These are phyloP conservation scores for Sebastes alutus DNA, from an alignment of 2,797 vertebrate species.

Conservation along the genomic window DNA sequence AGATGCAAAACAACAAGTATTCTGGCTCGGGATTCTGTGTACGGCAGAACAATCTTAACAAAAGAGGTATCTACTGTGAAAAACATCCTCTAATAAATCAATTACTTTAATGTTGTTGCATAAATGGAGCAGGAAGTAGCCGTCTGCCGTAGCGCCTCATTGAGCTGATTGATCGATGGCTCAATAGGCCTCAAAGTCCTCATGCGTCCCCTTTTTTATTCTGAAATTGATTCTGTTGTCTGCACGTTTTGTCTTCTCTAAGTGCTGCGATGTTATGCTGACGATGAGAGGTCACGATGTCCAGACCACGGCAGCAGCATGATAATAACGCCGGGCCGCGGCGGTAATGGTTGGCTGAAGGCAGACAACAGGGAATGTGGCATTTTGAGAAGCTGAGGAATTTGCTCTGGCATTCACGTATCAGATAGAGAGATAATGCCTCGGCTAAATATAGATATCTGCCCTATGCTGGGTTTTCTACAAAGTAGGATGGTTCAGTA, in stretches of 20 bases:
- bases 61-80: background rate
- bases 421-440: constrained; percentile 59
- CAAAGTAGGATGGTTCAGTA: constrained; percentile 27
- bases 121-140: constrained; percentile 28
- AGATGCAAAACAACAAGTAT: background rate
- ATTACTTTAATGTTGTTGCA: constrained; percentile 6
- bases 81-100: constrained; percentile 33
- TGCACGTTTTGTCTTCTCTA: constrained; percentile 13
- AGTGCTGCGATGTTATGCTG: constrained; percentile 6
- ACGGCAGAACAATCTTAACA: background rate
- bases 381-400: constrained; percentile 62
- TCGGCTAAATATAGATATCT: constrained; percentile 57
- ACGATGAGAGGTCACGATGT: constrained; percentile 47
- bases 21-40: background rate
- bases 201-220: background rate
- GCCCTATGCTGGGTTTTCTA: constrained; percentile 2
- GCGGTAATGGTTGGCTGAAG: constrained; percentile 31
- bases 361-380: constrained; percentile 37
- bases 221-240: constrained; percentile 17
- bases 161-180: constrained; percentile 21
- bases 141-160: constrained; percentile 2
- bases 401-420: constrained; percentile 49
- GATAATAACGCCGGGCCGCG: constrained; percentile 16
- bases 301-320: constrained; percentile 27
- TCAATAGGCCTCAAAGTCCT: constrained; percentile 9